These are phyloP conservation scores for Notospermus geniculatus DNA, from an alignment of 1,140 invertebrate species.

Conservation along the genomic window DNA sequence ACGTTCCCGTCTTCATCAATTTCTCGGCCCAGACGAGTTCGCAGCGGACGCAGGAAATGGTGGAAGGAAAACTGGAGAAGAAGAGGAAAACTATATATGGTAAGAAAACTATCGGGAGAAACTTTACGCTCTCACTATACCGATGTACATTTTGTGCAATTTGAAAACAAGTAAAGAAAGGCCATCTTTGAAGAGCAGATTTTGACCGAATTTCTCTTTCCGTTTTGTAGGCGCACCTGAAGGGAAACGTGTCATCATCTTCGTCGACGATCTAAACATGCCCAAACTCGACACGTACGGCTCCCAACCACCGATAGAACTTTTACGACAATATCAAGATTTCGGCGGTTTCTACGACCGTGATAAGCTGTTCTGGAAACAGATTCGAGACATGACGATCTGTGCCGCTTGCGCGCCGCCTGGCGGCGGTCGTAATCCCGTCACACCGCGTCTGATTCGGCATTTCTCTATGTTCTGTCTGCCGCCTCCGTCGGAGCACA, in stretches of 20 bases:
- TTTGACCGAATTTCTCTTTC: neutral
- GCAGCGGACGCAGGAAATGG: slow-evolving; percentile 57
- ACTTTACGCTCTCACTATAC: too few species aligned
- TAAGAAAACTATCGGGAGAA: too few species aligned
- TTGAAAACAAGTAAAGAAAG: too few species aligned
- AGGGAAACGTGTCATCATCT: slow-evolving; percentile 53
- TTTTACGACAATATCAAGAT: slow-evolving; percentile 74
- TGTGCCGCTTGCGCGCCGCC: slow-evolving; percentile 57
- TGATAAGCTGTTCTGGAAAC: slow-evolving; percentile 83
- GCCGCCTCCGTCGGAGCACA: slow-evolving; percentile 55
- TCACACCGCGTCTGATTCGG: slow-evolving; percentile 53
- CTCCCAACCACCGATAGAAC: slow-evolving; percentile 56
- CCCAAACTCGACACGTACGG: slow-evolving; percentile 57
- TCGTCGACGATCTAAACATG: slow-evolving; percentile 62
- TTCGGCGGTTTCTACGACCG: slow-evolving; percentile 81
- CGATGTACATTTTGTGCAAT: too few species aligned
- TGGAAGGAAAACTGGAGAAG: slow-evolving; percentile 58
- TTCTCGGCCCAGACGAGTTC: slow-evolving; percentile 88
- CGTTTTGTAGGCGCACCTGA: slow-evolving; percentile 44
- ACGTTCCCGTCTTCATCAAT: slow-evolving; percentile 75
- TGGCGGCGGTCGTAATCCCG: slow-evolving; percentile 56
- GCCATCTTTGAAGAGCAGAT: too few species aligned
- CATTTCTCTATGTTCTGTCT: slow-evolving; percentile 57
- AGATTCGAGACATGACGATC: slow-evolving; percentile 60
- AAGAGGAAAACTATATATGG: slow-evolving; percentile 54